Conservation (phyloP, 2,113 vertebrate species). For the Oryzias curvinotus region DNA sequence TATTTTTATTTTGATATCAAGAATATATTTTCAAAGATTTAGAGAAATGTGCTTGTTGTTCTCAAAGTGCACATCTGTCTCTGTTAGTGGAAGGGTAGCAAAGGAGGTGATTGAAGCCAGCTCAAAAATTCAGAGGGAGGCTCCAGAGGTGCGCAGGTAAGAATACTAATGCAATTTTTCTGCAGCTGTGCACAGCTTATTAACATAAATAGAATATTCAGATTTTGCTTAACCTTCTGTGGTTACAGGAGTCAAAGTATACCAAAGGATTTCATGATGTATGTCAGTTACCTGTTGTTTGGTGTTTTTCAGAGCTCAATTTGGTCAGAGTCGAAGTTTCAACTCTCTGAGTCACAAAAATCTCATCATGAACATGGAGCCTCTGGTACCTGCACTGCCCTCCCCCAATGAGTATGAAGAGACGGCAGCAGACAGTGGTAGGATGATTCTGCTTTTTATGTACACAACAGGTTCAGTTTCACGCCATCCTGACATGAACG, state of each 20-base stretch:
- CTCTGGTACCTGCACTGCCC: constrained; percentile 88
- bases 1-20: no score
- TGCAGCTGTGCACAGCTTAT: neutral
- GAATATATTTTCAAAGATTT: no score
- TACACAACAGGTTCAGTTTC: constrained; percentile 13
- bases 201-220: neutral
- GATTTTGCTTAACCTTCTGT: neutral
- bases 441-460: constrained; percentile 54
- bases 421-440: constrained; percentile 78
- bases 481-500: constrained; percentile 1
- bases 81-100: constrained; percentile 90
- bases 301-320: constrained; percentile 81
- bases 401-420: constrained; percentile 87
- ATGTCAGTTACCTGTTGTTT: neutral
- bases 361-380: constrained; percentile 97
- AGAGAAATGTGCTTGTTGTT: neutral
- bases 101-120: constrained; percentile 98
- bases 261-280: neutral
- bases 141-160: constrained; percentile 91
- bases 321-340: constrained; percentile 91
- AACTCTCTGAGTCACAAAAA: constrained; percentile 93
- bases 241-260: neutral
- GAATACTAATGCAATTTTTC: constrained; percentile 8
- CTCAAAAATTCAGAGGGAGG: constrained; percentile 94
- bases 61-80: constrained; percentile 15